Base-by-base conservation (phyloP, 1,140 invertebrate species). In the Nylanderia fulva region DNA sequence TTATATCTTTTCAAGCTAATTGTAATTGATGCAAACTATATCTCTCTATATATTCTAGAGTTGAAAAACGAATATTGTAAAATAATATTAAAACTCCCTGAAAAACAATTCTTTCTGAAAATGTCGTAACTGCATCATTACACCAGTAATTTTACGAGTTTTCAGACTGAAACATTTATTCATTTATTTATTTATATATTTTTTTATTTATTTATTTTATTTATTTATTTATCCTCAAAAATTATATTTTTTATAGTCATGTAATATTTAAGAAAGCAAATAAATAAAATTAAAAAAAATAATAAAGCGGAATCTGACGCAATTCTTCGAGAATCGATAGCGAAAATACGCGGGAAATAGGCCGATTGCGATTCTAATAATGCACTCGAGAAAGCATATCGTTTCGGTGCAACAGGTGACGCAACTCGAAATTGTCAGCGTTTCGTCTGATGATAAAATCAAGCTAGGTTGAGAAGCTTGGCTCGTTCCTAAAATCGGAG, bases 401-500 rank as follows among this genome's bases (percentile, higher is more conserved):
- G 48, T 64, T 27, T 74, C 24, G 9, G 21, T 75, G 92, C 92
- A 92, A 93, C 92, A 92, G 91, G 92, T 92, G 86, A 91, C 63
- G 54, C 29, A 75, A 86, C 84, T 87, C 86, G 79, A 80, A 91
- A 90, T 92, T 88, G 90, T 92, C 89, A 91, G 58, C 64, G 77
- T 91, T 91, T 91, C 87, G 60, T 86, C 71, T 68, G 85, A 87
- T 85, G 86, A 91, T 91, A 92, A 90, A 92, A 90, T 91, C 89
- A 72, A 60, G 60, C 63, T 60, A 15, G 56, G 54, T 18, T 39
- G 21, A 71, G 39, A 39, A 79, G 60, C 54, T 86, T 52, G 71
- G 29, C 72, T 76, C 63, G 68, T 82, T 76, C 33, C 48, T 75
- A 39, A 75, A 79, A 89, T 82, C 75, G 61, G n/a, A n/a, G 13